phyloP scores from a whole-genome alignment of 1,140 invertebrate species.

The Neoseiulus cucumeris region DNA sequence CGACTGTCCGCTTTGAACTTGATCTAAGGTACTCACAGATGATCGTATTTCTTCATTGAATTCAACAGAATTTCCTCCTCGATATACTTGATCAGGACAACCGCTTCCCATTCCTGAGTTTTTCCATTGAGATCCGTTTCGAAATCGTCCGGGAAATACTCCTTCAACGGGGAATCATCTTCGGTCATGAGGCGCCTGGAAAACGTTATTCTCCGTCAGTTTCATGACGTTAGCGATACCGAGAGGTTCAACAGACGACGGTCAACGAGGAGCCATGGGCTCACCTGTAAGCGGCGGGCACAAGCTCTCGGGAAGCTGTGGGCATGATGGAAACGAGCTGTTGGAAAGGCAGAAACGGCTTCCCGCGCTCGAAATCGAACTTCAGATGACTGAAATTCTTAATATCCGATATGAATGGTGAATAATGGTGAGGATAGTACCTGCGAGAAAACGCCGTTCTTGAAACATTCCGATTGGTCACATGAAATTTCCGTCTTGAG shows the following conservation, averaged over 20 bases:
- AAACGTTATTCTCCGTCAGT: too few species aligned
- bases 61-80: constrained; percentile 42
- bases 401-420: constrained; percentile 84
- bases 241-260: too few species aligned
- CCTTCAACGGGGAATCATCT: constrained; percentile 55
- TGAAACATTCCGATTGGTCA: too few species aligned
- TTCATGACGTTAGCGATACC: neutral
- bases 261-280: neutral
- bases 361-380: constrained; percentile 52
- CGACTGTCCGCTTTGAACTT: too few species aligned
- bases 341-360: constrained; percentile 81
- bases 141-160: constrained; percentile 78
- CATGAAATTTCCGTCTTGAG: too few species aligned
- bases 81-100: constrained; percentile 90
- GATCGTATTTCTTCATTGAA: neutral
- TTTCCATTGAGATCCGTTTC: constrained; percentile 75
- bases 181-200: constrained; percentile 47
- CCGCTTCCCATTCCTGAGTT: constrained; percentile 87
- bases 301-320: constrained; percentile 45
- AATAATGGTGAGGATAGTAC: constrained; percentile 78
- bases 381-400: constrained; percentile 42
- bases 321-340: constrained; percentile 83
- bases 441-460: neutral
- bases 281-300: constrained; percentile 56
- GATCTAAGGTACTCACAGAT: neutral